Conservation (phyloP, 1,140 invertebrate genomes). For the Scaptomyza graminum region DNA sequence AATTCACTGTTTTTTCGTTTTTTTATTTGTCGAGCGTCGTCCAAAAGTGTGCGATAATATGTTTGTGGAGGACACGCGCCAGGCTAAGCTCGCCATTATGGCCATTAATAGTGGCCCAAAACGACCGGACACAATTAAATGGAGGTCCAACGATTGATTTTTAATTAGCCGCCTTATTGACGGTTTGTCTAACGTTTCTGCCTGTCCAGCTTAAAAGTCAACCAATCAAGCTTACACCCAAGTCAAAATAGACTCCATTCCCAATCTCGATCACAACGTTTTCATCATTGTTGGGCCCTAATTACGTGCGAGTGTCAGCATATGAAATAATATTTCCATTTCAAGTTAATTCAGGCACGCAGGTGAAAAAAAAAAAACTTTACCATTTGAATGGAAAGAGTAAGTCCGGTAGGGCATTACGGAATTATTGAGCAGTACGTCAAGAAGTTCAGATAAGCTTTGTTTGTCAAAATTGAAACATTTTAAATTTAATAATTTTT, state of each 20-base stretch:
- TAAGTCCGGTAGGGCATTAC: neutral
- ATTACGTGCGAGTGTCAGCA: conserved; percentile 81
- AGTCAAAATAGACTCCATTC: neutral
- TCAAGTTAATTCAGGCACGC: conserved; percentile 44
- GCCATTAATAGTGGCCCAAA: conserved; percentile 47
- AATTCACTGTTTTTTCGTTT: conserved; percentile 20
- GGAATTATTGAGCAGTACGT: neutral
- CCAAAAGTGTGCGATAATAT: conserved; percentile 33
- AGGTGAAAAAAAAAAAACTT: conserved; percentile 16
- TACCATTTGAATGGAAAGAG: neutral
- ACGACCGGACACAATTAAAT: conserved; percentile 52
- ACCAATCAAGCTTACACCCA: conserved; percentile 59
- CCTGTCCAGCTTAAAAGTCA: conserved; percentile 27
- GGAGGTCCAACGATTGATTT: conserved; percentile 65
- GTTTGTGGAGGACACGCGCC: conserved; percentile 63
- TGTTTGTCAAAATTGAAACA: too few relatives aligned
- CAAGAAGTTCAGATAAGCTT: neutral
- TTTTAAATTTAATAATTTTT: too few relatives aligned
- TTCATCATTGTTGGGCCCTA: conserved; percentile 44
- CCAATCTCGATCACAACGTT: neutral
- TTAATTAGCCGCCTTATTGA: conserved; percentile 61
- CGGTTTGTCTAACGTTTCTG: conserved; percentile 22
- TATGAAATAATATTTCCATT: conserved; percentile 79
- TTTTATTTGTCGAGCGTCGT: conserved; percentile 14
- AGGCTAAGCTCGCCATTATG: conserved; percentile 1